Base-by-base conservation (phyloP, 1,140 invertebrate genomes). In the Drosophila ogumai region DNA sequence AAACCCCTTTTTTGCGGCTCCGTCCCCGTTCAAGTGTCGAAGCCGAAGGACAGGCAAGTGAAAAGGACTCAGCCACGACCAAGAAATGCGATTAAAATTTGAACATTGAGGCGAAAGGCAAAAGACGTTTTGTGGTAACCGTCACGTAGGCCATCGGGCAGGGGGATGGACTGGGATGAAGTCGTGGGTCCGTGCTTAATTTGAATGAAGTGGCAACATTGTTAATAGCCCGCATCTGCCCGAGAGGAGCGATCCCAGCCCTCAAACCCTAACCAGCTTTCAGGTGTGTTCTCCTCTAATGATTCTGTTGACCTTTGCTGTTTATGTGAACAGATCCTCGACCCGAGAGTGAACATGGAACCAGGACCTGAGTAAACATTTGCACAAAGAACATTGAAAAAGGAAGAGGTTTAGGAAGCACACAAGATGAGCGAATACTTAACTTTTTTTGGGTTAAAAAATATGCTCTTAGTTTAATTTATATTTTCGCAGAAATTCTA, bases 1-100 rank as follows among this genome's bases (percentile, higher is more conserved):
- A 84, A 85, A 75, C 82, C 81, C 78, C 76, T 86, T 47, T 47
- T 40, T 73, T 61, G 43, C 41, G 22, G 36, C 34, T 17, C 7
- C 19, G 32, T 17, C 19, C 28, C 19, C 19, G 25, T 9, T 25
- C 25, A 13, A 57, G 52, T 57, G 58, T 57, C 63, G 79, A 65
- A 66, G 72, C 56, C 44, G 40, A 75, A 73, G 81, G 69, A 81
- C 67, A 69, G 38, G 34, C 72, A 55, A 47, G 47, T 38, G 61
- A 67, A 60, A 64, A 69, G 55, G 66, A 46, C 52, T 49, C 43
- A 65, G 68, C 60, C 73, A 78, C 63, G 69, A 82, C 82, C 79
- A 77, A 84, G 84, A 88, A 90, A 90, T 88, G 76, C 85, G 84
- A 87, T 87, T 87, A 87, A 82, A 88, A 84, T 87, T 87, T 88